Evolutionary conservation across 2,113 vertebrate species (phyloP).

Genomic region (Pseudorasbora parva): DNA sequence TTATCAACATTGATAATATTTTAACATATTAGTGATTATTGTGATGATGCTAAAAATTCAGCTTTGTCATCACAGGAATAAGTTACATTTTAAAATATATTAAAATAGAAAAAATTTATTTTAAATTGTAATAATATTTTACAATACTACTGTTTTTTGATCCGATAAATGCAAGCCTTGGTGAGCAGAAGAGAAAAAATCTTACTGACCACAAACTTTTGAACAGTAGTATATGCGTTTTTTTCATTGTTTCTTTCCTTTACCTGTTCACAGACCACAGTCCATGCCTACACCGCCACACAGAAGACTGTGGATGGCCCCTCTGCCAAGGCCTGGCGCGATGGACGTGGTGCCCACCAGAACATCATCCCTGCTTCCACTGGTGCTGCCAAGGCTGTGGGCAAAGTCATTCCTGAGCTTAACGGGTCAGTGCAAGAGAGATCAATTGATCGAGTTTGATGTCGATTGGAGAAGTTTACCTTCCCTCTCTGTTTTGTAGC

Average conservation of each 20-base stretch:
- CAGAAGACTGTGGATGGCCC: slow-evolving; percentile 92
- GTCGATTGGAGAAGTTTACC: no score
- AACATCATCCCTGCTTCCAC: slow-evolving; percentile 92
- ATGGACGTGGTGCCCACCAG: slow-evolving; percentile 83
- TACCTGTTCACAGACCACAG: slow-evolving; percentile 80
- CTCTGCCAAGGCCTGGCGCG: slow-evolving; percentile 86
- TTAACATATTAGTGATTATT: no score
- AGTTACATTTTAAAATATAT: neutral
- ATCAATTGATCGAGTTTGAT: neutral
- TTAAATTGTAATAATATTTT: neutral
- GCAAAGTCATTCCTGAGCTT: slow-evolving; percentile 87
- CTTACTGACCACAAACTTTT: neutral
- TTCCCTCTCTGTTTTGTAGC: slow-evolving; percentile 59
- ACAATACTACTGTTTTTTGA: neutral
- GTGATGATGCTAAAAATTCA: neutral
- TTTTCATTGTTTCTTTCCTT: neutral
- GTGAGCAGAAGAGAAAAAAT: neutral
- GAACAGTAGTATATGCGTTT: neutral
- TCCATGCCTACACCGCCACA: slow-evolving; percentile 90
- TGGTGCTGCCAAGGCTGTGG: slow-evolving; percentile 87
- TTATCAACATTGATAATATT: neutral
- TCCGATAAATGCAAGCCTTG: neutral
- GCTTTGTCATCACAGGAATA: neutral
- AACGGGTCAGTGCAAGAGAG: slow-evolving; percentile 77
- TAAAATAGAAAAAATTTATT: neutral